phyloP scores from a whole-genome alignment of 2,797 vertebrate genomes.

The Spondyliosoma cantharus region DNA sequence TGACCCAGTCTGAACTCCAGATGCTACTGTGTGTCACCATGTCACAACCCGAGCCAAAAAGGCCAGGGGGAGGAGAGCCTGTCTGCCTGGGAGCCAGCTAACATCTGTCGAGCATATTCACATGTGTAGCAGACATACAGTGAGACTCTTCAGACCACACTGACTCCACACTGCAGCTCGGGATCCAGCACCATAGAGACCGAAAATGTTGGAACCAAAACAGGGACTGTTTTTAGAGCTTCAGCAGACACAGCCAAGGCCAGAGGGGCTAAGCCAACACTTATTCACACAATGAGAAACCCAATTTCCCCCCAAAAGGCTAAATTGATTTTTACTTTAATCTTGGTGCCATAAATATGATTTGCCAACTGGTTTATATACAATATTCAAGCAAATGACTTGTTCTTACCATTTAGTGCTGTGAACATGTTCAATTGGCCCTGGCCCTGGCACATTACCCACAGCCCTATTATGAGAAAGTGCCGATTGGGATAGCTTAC shows the following conservation, averaged over 20 bases:
- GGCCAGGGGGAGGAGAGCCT: slow-evolving; percentile 78
- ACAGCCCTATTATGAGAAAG: slow-evolving; percentile 63
- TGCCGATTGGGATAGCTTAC: slow-evolving; percentile 57
- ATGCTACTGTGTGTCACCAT: slow-evolving; percentile 86
- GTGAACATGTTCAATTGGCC: slow-evolving; percentile 68
- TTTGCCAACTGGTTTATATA: slow-evolving; percentile 70
- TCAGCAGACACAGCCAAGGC: slow-evolving; percentile 62
- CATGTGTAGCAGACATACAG: slow-evolving; percentile 78
- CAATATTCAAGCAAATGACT: slow-evolving; percentile 67
- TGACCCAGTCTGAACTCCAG: slow-evolving; percentile 83
- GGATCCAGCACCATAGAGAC: slow-evolving; percentile 66
- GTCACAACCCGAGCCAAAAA: slow-evolving; percentile 81
- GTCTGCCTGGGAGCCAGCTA: slow-evolving; percentile 79
- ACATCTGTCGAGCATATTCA: slow-evolving; percentile 87
- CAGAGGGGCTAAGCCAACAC: slow-evolving; percentile 58
- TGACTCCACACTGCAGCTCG: slow-evolving; percentile 55
- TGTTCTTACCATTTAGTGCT: slow-evolving; percentile 67
- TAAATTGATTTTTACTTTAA: slow-evolving; percentile 64
- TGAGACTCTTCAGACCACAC: slow-evolving; percentile 75
- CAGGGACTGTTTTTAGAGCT: slow-evolving; percentile 67
- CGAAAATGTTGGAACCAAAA: slow-evolving; percentile 70
- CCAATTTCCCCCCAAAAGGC: slow-evolving; percentile 60
- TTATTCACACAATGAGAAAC: slow-evolving; percentile 73
- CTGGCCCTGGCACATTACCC: slow-evolving; percentile 55
- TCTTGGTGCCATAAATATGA: slow-evolving; percentile 58